A percentile compares a stretch with the other conserved stretches of the same genome.
Conservation (phyloP, 2,888 invertebrate genomes). For the Carpatolechia fugitivella region DNA sequence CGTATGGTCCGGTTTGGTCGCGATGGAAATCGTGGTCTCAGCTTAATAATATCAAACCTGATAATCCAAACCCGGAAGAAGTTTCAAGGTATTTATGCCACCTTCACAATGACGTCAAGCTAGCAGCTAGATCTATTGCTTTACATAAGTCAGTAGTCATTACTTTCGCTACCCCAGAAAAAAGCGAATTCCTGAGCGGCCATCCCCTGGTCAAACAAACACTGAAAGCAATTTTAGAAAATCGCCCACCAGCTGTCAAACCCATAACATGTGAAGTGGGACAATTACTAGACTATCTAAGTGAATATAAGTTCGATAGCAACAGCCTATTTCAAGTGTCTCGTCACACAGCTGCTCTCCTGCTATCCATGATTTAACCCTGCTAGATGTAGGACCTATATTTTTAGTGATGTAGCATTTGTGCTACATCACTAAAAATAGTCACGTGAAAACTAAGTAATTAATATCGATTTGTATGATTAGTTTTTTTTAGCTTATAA, state of each 20-base stretch:
- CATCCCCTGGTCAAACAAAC: background rate
- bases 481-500: no score
- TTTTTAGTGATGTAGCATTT: no score
- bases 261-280: background rate
- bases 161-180: slow-evolving; percentile 12
- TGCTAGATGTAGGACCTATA: background rate
- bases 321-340: slow-evolving; percentile 4
- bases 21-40: slow-evolving; percentile 15
- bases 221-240: background rate
- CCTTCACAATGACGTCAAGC: background rate
- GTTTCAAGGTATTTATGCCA: slow-evolving; percentile 12
- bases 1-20: slow-evolving; percentile 21
- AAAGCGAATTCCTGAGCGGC: background rate
- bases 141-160: slow-evolving; percentile 20
- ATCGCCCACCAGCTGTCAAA: background rate
- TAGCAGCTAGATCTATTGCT: slow-evolving; percentile 12
- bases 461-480: no score
- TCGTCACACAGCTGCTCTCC: slow-evolving; percentile 12
- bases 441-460: no score
- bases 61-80: slow-evolving; percentile 10
- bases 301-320: background rate
- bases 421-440: no score
- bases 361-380: slow-evolving; percentile 22
- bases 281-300: background rate
- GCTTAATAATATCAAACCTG: background rate